Evolutionary conservation across 1,140 invertebrate genomes (phyloP).

Genomic region (Daktulosphaira vitifoliae): DNA sequence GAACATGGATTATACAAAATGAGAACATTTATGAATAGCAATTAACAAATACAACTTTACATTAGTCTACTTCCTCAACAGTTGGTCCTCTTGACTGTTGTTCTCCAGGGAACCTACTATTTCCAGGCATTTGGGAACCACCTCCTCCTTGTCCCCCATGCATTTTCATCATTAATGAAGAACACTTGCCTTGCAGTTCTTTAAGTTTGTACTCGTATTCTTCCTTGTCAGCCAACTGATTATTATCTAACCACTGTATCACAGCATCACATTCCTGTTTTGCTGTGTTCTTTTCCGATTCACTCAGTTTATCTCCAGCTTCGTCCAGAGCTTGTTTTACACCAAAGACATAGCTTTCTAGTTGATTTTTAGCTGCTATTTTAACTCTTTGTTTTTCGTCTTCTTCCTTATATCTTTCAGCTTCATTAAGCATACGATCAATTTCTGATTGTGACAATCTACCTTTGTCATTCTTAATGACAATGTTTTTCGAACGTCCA

Average conservation of each 20-base stretch:
- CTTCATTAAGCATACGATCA: too few species aligned
- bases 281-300: constrained; percentile 42
- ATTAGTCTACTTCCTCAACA: constrained; percentile 66
- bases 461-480: too few species aligned
- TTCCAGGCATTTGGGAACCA: neutral
- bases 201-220: too few species aligned
- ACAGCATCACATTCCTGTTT: constrained; percentile 46
- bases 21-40: too few species aligned
- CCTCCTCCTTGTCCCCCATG: constrained; percentile 40
- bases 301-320: too few species aligned
- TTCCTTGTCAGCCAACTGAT: too few species aligned
- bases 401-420: too few species aligned
- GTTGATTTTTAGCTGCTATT: constrained; percentile 56
- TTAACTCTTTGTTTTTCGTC: too few species aligned
- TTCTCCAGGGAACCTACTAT: neutral
- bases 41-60: too few species aligned
- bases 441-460: too few species aligned
- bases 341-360: constrained; percentile 94
- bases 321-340: constrained; percentile 91
- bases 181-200: constrained; percentile 46
- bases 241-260: constrained; percentile 49
- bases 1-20: too few species aligned
- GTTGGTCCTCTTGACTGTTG: constrained; percentile 50
- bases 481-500: too few species aligned
- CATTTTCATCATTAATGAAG: constrained; percentile 48